These are phyloP conservation scores for Imbricaverruca yamaguchii DNA, from an alignment of 2,888 invertebrate genomes.

Conservation along the genomic window DNA sequence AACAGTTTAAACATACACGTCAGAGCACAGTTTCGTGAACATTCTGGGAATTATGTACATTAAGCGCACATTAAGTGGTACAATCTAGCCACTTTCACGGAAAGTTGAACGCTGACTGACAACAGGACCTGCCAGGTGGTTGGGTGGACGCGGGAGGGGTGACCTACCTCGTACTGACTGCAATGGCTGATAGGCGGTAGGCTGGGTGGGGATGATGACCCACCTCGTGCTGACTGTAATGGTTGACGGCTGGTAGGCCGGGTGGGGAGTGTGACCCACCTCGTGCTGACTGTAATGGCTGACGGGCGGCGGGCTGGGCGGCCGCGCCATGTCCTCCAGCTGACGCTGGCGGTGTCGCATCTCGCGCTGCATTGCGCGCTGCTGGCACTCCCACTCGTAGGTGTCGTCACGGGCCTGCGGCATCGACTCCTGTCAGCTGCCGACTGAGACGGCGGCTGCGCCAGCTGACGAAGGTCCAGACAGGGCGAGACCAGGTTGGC, in stretches of 20 bases:
- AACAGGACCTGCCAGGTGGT: too few species aligned
- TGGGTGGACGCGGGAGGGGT: too few species aligned
- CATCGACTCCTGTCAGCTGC: neutral
- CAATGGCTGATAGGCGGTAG: conserved; percentile 43
- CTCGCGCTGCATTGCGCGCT: conserved; percentile 71
- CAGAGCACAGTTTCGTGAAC: too few species aligned
- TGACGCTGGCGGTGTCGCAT: conserved; percentile 66
- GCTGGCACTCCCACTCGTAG: conserved; percentile 81
- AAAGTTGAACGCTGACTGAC: too few species aligned
- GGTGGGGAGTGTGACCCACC: conserved; percentile 40
- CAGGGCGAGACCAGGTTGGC: too few species aligned
- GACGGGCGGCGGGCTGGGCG: conserved; percentile 74
- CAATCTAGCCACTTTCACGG: too few species aligned
- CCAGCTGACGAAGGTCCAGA: too few species aligned
- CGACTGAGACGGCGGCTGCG: too few species aligned
- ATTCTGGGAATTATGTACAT: too few species aligned
- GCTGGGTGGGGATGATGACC: too few species aligned
- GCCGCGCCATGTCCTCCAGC: conserved; percentile 56
- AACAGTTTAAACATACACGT: too few species aligned
- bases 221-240: conserved; percentile 48
- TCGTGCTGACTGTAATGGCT: conserved; percentile 78
- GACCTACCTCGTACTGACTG: conserved; percentile 42
- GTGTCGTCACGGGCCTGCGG: conserved; percentile 24
- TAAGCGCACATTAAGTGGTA: too few species aligned
- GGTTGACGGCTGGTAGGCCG: conserved; percentile 34